Evolutionary conservation across 2,113 vertebrate genomes (phyloP), one percentile per base, ranked within the genome.

Genomic region (Ophiodon elongatus): DNA sequence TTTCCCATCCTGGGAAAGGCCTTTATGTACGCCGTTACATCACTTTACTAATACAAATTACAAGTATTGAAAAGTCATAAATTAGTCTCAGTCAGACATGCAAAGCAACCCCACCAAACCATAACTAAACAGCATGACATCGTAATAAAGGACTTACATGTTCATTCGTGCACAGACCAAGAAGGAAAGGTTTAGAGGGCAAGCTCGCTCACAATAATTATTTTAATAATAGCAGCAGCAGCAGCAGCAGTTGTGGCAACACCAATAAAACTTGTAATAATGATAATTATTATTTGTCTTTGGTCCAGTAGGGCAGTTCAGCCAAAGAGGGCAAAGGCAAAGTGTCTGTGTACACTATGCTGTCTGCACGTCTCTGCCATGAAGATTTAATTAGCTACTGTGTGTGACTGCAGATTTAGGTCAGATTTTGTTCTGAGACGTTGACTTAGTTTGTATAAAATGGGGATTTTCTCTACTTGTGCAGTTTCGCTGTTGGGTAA

Each of bases 361-460:
- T 54, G 68, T 66, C 45, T 66, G 33, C 65, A 56, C 0, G 27
- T 65, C 33, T 74, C 59, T 79, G 64, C 63, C 77, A 64, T 80
- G 60, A 63, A 78, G 76, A 83, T 88, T 76, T 81, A 81, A 93
- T 89, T 79, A 88, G 76, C 88, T 89, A 62, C 82, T 89, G 89
- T 85, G 71, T 88, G 78, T 72, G 71, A 79, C 62, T 75, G 65
- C 29, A 85, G 80, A 94, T 94, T 82, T 92, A 80, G 83, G 88
- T 87, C 88, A 92, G 77, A 86, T 90, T 82, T 79, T 56, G 41
- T 82, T 88, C 74, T 65, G 59, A 84, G 66, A 74, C 72, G 67
- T 83, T 86, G 68, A 89, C 85, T 87, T 64, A 65, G 66, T 78
- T 89, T 65, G 62, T 86, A 78, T 79, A 69, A 85, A 92, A 73